Base-by-base conservation (phyloP, 2,888 invertebrate genomes). In the Spisula solida region DNA sequence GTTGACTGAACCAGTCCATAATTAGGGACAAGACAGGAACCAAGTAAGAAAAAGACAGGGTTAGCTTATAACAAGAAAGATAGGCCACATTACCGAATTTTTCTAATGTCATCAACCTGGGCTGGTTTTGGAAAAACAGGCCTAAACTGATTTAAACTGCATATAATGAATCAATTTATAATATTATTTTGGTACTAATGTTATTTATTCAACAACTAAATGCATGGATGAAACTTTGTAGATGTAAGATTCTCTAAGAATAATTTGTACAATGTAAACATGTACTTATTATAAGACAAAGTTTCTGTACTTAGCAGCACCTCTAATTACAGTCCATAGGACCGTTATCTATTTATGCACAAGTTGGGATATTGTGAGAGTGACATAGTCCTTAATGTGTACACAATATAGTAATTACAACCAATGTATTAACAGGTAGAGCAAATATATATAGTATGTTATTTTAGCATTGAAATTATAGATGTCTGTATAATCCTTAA, bases 241-340 rank as follows among this genome's bases (percentile, higher is more conserved):
- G 5, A n/a, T n/a, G n/a, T 66, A 5, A 25, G 6, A 25, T 25
- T 66, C n/a, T 25, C 60, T n/a, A 25, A 66, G 25, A 66, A 66
- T 66, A 66, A n/a, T 25, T 66, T 66, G 41, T 5, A 41, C 8
- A 41, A 41, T 41, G 2, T 5, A 41, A 5, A 8, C 8, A 41
- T 41, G 25, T 25, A 66, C 60, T 66, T 66, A n/a, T 25, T 66
- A 25, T 66, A n/a, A 66, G 60, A 66, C 60, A 66, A 66, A 56
- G 41, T 41, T 41, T 41, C 41, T 41, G 41, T 41, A 41, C 41
- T 5, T 41, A 41, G n/a, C n/a, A n/a, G n/a, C n/a, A n/a, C n/a
- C n/a, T n/a, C n/a, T n/a, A n/a, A n/a, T n/a, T n/a, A n/a, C n/a
- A n/a, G n/a, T n/a, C n/a, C n/a, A n/a, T n/a, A n/a, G n/a, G n/a